Conservation (phyloP, 2,113 vertebrate species). For the Xiphophorus hellerii region DNA sequence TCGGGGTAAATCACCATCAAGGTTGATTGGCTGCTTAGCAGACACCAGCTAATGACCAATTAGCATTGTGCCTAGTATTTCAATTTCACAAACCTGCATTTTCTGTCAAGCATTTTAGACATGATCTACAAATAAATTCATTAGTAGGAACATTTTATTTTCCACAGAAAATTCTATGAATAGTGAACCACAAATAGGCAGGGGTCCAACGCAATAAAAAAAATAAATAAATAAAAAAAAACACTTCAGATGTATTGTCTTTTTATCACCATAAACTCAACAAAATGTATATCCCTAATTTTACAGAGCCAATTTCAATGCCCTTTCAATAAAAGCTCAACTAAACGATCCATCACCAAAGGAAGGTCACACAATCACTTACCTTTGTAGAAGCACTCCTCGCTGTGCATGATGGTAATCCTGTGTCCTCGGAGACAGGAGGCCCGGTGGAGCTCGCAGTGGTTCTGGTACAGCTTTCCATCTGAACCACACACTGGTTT, state of each 20-base stretch:
- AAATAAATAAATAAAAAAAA: background rate
- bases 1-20: too few species aligned
- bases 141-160: too few species aligned
- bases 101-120: too few species aligned
- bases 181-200: too few species aligned
- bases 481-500: conserved; percentile 96
- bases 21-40: too few species aligned
- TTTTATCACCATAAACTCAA: background rate
- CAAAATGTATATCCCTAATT: background rate
- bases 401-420: conserved; percentile 91
- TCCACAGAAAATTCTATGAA: too few species aligned
- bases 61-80: too few species aligned
- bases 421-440: conserved; percentile 89
- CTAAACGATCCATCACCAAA: background rate
- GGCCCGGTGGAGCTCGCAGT: conserved; percentile 93
- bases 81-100: too few species aligned
- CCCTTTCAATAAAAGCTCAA: background rate
- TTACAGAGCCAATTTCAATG: background rate
- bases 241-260: background rate
- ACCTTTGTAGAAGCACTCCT: conserved; percentile 98
- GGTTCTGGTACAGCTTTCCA: conserved; percentile 93
- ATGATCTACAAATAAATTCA: too few species aligned
- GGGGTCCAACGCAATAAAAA: too few species aligned
- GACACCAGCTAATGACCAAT: too few species aligned
- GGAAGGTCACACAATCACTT: conserved; percentile 43